These are phyloP conservation scores for Sinella curviseta DNA, from an alignment of 1,140 invertebrate species.

Conservation along the genomic window DNA sequence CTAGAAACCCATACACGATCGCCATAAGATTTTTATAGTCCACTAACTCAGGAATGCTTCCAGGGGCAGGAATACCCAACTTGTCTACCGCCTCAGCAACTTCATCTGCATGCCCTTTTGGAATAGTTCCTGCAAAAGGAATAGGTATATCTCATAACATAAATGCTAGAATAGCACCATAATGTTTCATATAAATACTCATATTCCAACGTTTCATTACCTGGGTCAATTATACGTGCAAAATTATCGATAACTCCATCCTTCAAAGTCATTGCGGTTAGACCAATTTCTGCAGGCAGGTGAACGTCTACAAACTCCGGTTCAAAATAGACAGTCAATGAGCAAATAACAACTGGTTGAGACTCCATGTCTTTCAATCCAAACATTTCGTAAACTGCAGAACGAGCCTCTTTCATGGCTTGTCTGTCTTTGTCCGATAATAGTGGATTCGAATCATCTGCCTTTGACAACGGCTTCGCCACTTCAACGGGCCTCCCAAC, in stretches of 20 bases:
- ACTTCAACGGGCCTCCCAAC: too few species aligned
- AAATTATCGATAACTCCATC: constrained; percentile 3
- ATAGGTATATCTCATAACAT: background rate
- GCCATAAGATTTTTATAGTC: background rate
- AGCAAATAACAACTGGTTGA: background rate
- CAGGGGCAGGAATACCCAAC: background rate
- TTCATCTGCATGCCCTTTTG: background rate
- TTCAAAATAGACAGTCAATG: background rate
- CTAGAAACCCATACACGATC: background rate
- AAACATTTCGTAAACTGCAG: background rate
- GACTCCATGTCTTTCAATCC: background rate
- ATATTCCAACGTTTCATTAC: background rate
- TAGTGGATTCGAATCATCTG: background rate
- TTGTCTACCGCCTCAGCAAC: background rate
- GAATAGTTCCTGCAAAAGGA: background rate
- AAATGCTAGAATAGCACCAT: background rate
- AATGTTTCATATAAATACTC: background rate
- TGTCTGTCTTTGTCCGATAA: background rate
- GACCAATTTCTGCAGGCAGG: constrained; percentile 3
- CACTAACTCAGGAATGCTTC: background rate
- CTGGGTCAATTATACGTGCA: background rate
- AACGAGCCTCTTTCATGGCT: background rate
- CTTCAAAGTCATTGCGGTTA: background rate
- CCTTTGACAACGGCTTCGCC: background rate
- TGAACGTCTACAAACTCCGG: background rate